These are phyloP conservation scores for Eublepharis macularius DNA, from an alignment of 2,113 vertebrate species.

Conservation along the genomic window DNA sequence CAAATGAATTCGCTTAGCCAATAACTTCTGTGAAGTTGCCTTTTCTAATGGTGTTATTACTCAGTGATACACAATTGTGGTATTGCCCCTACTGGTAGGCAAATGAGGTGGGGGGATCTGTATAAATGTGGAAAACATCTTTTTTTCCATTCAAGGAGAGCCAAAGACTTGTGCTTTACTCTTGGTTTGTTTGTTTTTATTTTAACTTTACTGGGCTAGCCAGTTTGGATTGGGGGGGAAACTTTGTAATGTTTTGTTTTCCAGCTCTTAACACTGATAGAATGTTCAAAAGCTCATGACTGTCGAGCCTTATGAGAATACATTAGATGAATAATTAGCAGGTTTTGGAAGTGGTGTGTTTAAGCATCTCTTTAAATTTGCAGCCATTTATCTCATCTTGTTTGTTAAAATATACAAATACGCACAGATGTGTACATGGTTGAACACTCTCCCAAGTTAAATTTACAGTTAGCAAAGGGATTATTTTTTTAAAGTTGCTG, in stretches of 20 bases:
- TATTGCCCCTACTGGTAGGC: conserved; percentile 86
- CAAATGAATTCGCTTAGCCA: conserved; percentile 87
- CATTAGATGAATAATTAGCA: conserved; percentile 47
- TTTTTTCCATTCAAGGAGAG: conserved; percentile 78
- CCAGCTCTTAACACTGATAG: conserved; percentile 67
- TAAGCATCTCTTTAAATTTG: conserved; percentile 38
- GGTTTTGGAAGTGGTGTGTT: conserved; percentile 52
- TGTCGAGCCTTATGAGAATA: conserved; percentile 67
- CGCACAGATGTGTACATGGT: not conserved
- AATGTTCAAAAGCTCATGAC: conserved; percentile 63
- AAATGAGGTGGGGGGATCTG: conserved; percentile 74
- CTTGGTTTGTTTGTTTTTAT: conserved; percentile 6
- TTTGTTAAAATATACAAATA: conserved; percentile 39
- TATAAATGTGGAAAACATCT: conserved; percentile 76
- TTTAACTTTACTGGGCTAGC: conserved; percentile 59
- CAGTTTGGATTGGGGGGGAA: conserved; percentile 65
- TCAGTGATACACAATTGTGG: conserved; percentile 86
- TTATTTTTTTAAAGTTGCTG: conserved; percentile 19
- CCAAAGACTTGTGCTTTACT: conserved; percentile 85
- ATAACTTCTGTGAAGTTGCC: conserved; percentile 91
- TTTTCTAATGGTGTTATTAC: conserved; percentile 89
- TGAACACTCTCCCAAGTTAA: conserved; percentile 38
- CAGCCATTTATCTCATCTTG: conserved; percentile 37
- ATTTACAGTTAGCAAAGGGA: conserved; percentile 49
- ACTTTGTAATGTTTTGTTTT: conserved; percentile 65